Conservation (phyloP, 2,888 invertebrate genomes). For the Cistogaster globosa region DNA sequence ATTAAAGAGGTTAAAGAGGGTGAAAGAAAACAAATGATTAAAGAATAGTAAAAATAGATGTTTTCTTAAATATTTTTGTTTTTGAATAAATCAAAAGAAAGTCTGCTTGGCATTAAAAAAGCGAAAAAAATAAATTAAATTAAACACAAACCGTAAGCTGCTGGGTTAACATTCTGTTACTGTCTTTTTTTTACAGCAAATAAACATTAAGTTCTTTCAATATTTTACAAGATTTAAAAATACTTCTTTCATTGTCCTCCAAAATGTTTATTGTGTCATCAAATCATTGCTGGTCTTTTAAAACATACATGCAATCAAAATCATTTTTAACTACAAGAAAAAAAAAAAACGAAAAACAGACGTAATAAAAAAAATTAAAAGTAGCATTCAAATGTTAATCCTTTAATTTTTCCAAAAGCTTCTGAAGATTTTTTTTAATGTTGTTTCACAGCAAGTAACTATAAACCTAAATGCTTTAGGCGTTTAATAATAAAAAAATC, state of each 20-base stretch:
- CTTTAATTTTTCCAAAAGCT: slow-evolving; percentile 70
- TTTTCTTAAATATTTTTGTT: neutral
- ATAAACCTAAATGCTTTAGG: slow-evolving; percentile 63
- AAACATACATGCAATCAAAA: neutral
- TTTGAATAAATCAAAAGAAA: neutral
- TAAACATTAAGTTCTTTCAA: too few species aligned
- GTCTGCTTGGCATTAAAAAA: neutral
- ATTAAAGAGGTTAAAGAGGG: slow-evolving; percentile 53
- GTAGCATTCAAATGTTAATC: slow-evolving; percentile 67
- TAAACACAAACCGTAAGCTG: neutral
- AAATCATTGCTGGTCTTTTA: neutral
- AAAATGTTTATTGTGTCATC: neutral
- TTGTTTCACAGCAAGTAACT: slow-evolving; percentile 51
- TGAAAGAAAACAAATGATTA: slow-evolving; percentile 12
- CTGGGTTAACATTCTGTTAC: neutral
- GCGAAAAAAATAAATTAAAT: neutral
- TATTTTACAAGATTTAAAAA: too few species aligned
- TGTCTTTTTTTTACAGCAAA: neutral
- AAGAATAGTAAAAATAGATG: neutral
- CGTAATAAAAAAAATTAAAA: slow-evolving; percentile 33
- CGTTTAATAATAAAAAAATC: slow-evolving; percentile 52
- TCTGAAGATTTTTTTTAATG: slow-evolving; percentile 11
- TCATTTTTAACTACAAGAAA: neutral
- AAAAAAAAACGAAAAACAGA: slow-evolving; percentile 54
- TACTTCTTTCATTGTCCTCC: too few species aligned